Percentiles rank a stretch among this genome's conserved stretches.
Evolutionary conservation across 2,113 vertebrate genomes (phyloP).

Genomic region (Hippocampus barbouri): DNA sequence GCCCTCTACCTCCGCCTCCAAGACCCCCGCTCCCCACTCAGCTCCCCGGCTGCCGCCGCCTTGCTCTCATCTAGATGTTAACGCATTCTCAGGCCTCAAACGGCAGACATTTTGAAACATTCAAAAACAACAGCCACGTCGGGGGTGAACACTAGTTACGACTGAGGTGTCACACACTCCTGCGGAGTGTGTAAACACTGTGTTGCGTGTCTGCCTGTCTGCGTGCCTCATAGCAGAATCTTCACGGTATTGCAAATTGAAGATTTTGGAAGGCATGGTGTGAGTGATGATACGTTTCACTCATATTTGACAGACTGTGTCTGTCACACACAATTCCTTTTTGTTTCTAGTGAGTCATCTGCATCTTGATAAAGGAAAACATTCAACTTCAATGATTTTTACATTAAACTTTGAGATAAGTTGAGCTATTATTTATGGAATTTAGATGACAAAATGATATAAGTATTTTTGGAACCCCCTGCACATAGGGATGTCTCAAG

Average conservation of each 20-base stretch:
- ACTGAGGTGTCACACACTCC: slow-evolving; percentile 70
- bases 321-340: too few species aligned
- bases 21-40: neutral
- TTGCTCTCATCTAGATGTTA: slow-evolving; percentile 66
- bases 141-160: slow-evolving; percentile 72
- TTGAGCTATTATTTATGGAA: neutral
- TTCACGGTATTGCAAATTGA: slow-evolving; percentile 42
- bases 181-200: slow-evolving; percentile 62
- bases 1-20: neutral
- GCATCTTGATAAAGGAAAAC: too few species aligned
- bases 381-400: too few species aligned
- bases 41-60: slow-evolving; percentile 21
- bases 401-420: neutral
- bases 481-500: neutral
- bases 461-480: neutral
- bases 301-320: neutral
- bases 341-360: too few species aligned
- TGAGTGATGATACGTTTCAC: neutral
- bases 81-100: slow-evolving; percentile 64
- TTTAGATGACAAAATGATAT: neutral
- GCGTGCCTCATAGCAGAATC: slow-evolving; percentile 31
- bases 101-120: slow-evolving; percentile 67
- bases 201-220: slow-evolving; percentile 31
- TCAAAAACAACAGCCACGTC: slow-evolving; percentile 57
- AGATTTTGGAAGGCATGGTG: slow-evolving; percentile 6